A percentile compares a stretch with the other conserved stretches of the same genome.
Evolutionary conservation across 2,797 vertebrate genomes (phyloP).

Genomic region (Peromyscus melanophrys): DNA sequence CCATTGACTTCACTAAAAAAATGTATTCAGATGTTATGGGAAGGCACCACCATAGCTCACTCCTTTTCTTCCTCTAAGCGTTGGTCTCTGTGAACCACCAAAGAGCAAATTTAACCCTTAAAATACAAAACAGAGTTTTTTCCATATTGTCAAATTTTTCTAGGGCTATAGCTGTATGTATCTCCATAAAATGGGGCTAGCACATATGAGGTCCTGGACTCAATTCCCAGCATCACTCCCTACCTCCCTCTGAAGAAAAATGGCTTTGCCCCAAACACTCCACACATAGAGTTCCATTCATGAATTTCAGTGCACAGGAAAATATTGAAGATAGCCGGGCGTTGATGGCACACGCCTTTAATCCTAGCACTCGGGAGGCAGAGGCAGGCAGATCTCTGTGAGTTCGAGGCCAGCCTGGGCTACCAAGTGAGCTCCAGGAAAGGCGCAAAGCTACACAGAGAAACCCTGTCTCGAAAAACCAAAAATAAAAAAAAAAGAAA

Average conservation of each 20-base stretch:
- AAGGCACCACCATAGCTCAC: neutral
- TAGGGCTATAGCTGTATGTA: neutral
- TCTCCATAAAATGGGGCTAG: neutral
- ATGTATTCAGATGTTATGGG: neutral
- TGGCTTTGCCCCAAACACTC: neutral
- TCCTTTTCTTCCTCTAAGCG: neutral
- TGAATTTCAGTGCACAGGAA: neutral
- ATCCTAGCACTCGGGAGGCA: no score
- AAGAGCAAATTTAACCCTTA: neutral
- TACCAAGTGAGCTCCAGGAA: no score
- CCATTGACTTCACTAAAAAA: neutral
- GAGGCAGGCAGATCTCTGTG: no score
- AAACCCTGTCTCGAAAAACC: no score
- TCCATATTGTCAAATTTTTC: neutral
- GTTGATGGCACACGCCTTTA: no score
- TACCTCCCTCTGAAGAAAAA: neutral
- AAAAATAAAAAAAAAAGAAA: no score
- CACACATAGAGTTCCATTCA: neutral
- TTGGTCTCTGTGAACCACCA: neutral
- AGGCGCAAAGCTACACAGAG: no score
- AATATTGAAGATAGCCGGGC: neutral
- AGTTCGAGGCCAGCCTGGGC: no score
- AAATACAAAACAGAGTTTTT: slow-evolving; percentile 35
- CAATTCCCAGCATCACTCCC: neutral
- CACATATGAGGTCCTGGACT: neutral